A percentile compares a stretch with the other conserved stretches of the same genome.
Evolutionary conservation across 2,888 invertebrate species (phyloP).

Genomic region (Agrochola circellaris): DNA sequence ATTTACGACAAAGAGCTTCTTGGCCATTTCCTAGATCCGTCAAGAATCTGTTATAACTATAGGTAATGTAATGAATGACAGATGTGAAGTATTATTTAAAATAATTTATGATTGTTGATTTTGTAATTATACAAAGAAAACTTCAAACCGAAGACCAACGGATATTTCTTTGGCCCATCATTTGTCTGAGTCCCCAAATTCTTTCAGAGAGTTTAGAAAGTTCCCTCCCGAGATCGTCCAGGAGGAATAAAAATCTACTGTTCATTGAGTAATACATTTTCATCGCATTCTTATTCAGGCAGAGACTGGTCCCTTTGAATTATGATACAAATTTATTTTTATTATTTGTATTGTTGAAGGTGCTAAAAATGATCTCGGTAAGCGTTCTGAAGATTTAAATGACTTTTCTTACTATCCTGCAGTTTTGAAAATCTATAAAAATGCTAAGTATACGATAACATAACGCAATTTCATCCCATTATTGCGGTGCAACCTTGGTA

Average conservation of each 20-base stretch:
- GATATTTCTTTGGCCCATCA: slow-evolving; percentile 53
- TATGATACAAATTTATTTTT: slow-evolving; percentile 79
- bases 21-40: slow-evolving; percentile 71
- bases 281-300: slow-evolving; percentile 78
- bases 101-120: background rate
- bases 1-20: slow-evolving; percentile 72
- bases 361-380: slow-evolving; percentile 27
- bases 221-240: slow-evolving; percentile 68
- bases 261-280: slow-evolving; percentile 79
- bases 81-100: background rate
- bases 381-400: slow-evolving; percentile 11
- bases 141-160: slow-evolving; percentile 34
- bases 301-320: slow-evolving; percentile 73
- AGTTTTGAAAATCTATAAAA: too few relatives aligned
- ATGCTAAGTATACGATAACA: too few relatives aligned
- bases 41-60: background rate
- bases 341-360: slow-evolving; percentile 69
- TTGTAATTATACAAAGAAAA: slow-evolving; percentile 35
- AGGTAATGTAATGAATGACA: background rate
- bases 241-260: slow-evolving; percentile 74
- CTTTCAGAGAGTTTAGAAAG: slow-evolving; percentile 72
- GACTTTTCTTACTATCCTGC: background rate
- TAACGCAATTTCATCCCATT: too few relatives aligned
- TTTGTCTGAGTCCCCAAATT: slow-evolving; percentile 66
- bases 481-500: too few relatives aligned